Percentiles rank a stretch among this genome's conserved stretches.
Conservation (phyloP, 2,797 vertebrate species). For the Pristis pectinata region DNA sequence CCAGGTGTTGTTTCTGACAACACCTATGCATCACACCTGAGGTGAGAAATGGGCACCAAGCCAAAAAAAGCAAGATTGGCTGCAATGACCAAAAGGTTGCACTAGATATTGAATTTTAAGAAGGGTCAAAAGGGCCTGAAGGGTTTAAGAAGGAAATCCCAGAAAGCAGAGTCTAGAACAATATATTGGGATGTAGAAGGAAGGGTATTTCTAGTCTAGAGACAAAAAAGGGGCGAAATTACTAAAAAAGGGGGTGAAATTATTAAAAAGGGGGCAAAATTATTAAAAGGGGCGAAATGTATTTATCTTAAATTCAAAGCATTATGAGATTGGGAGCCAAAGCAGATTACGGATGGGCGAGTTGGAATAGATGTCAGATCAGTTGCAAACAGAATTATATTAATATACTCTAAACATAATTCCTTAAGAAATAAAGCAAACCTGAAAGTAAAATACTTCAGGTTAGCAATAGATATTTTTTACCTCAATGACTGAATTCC, state of each 20-base stretch:
- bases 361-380: background rate
- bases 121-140: no score
- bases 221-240: background rate
- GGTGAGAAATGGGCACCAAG: background rate
- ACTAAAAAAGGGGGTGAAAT: background rate
- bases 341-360: background rate
- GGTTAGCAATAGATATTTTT: no score
- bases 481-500: background rate
- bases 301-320: background rate
- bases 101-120: background rate
- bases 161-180: background rate
- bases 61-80: background rate
- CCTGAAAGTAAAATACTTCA: background rate
- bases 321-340: no score
- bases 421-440: background rate
- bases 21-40: no score
- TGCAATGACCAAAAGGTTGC: background rate
- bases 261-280: background rate
- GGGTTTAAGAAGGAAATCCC: background rate
- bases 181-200: background rate
- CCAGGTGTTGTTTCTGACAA: background rate
- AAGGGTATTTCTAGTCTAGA: background rate
- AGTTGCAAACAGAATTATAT: background rate
- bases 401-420: background rate
- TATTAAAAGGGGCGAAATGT: background rate